Conservation (phyloP, 2,888 invertebrate genomes). For the Pegoplata infirma region DNA sequence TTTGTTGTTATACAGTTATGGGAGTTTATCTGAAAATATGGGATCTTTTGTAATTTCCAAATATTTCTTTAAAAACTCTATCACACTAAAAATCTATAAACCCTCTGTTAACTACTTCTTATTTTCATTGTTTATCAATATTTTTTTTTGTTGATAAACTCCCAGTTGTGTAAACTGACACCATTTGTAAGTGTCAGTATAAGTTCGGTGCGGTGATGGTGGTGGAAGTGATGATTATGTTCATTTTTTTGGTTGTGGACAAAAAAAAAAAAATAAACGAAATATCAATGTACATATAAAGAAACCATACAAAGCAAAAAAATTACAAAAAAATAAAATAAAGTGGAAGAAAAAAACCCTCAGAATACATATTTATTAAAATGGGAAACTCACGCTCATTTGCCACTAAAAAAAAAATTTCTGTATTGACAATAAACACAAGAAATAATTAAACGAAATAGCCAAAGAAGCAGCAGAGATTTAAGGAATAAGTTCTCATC, state of each 20-base stretch:
- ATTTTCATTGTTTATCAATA: neutral
- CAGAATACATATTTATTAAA: conserved; percentile 39
- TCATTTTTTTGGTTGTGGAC: neutral
- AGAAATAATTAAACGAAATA: conserved; percentile 46
- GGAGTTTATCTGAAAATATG: too few relatives aligned
- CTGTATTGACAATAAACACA: conserved; percentile 34
- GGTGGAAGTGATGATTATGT: conserved; percentile 34
- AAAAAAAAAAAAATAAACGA: conserved; percentile 25
- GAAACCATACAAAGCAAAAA: conserved; percentile 35
- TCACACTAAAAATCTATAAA: neutral
- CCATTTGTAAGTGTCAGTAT: conserved; percentile 11
- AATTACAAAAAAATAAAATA: neutral
- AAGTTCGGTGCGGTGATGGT: conserved; percentile 24
- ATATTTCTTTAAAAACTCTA: neutral
- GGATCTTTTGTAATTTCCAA: too few relatives aligned
- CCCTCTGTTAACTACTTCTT: conserved; percentile 2
- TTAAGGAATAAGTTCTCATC: neutral
- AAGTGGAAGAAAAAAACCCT: conserved; percentile 26
- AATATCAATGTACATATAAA: too few relatives aligned
- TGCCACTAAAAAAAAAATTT: conserved; percentile 34
- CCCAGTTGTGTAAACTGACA: conserved; percentile 39
- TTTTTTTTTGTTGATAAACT: conserved; percentile 28
- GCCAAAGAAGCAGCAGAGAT: conserved; percentile 1
- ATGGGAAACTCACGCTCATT: conserved; percentile 41
- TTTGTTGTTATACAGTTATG: too few relatives aligned